These are phyloP conservation scores for Archivesica marissinica DNA, from an alignment of 1,140 invertebrate genomes.

Conservation along the genomic window DNA sequence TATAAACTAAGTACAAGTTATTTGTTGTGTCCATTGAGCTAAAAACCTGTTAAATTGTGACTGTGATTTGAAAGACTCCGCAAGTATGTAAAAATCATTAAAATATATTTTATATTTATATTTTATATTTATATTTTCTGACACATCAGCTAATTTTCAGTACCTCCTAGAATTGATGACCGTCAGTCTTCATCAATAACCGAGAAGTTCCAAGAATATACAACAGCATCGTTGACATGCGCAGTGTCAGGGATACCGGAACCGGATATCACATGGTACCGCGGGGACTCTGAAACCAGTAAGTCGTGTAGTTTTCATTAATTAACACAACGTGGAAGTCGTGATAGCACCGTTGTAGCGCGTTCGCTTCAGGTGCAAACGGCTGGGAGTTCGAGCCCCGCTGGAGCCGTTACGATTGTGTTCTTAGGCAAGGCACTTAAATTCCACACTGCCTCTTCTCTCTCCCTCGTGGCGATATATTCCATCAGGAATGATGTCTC, in stretches of 20 bases:
- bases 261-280: conserved; percentile 11
- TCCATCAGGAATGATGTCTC: too few species aligned
- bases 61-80: too few species aligned
- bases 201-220: background rate
- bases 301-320: background rate
- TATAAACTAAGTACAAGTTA: too few species aligned
- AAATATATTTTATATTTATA: too few species aligned
- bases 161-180: conserved; percentile 10
- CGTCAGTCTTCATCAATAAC: background rate
- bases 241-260: background rate
- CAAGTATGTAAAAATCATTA: too few species aligned
- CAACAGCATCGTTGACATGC: background rate
- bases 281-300: background rate
- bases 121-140: too few species aligned
- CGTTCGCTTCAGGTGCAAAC: background rate
- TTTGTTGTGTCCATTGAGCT: too few species aligned
- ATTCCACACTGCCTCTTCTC: background rate
- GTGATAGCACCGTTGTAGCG: background rate
- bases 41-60: too few species aligned
- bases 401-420: background rate
- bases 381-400: background rate
- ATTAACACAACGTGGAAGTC: background rate
- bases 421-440: background rate
- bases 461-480: too few species aligned
- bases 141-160: too few species aligned